Percentiles rank a stretch among this genome's conserved stretches.
Evolutionary conservation across 2,797 vertebrate species (phyloP).

Genomic region (Coilia nasus): DNA sequence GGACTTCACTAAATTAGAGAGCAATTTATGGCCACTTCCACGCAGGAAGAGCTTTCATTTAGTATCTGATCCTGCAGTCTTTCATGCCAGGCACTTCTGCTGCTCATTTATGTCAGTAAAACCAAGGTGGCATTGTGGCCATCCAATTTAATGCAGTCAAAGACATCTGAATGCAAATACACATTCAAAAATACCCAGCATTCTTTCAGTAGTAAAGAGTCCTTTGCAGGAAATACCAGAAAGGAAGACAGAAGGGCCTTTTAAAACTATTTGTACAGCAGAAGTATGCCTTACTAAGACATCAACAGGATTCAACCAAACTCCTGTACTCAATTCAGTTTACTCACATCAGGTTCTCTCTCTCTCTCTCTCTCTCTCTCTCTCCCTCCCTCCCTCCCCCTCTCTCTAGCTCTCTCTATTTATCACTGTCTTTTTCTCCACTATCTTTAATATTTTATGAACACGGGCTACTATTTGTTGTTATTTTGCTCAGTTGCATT

Average conservation of each 20-base stretch:
- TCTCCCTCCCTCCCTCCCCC: background rate
- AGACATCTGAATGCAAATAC: slow-evolving; percentile 29
- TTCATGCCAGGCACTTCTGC: background rate
- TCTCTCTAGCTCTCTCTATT: background rate
- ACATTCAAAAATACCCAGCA: slow-evolving; percentile 31
- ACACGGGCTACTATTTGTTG: background rate
- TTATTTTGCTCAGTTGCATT: background rate
- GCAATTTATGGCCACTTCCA: background rate
- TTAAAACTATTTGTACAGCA: background rate
- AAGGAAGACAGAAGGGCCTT: background rate
- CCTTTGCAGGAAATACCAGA: slow-evolving; percentile 21
- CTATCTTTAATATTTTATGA: background rate
- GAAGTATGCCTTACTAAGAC: slow-evolving; percentile 23
- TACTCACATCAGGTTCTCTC: background rate
- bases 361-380: background rate
- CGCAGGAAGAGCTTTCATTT: background rate
- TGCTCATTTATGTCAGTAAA: background rate
- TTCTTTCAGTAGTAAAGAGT: slow-evolving; percentile 30
- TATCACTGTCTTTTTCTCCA: background rate
- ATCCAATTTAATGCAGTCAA: slow-evolving; percentile 36
- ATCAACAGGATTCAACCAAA: slow-evolving; percentile 18
- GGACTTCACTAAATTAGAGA: background rate
- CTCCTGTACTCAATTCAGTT: slow-evolving; percentile 18
- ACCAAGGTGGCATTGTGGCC: background rate
- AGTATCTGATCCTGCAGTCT: slow-evolving; percentile 11